Evolutionary conservation across 2,797 vertebrate genomes (phyloP).

Genomic region (Psittacula echo): DNA sequence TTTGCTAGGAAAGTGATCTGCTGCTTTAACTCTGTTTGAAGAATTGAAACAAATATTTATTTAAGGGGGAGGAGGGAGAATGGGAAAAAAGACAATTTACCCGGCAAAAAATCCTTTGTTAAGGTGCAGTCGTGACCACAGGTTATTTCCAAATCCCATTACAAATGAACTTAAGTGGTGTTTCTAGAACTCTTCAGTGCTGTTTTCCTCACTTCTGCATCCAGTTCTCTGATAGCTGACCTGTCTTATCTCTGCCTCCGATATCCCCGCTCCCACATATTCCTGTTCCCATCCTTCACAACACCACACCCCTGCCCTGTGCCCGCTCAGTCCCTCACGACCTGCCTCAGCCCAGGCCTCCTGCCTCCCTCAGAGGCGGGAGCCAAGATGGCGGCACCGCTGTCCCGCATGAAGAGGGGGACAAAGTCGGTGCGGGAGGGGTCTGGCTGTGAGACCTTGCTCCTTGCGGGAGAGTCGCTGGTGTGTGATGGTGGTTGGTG

Average conservation of each 20-base stretch:
- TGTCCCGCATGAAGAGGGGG: background rate
- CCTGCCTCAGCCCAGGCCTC: background rate
- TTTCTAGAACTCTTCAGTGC: background rate
- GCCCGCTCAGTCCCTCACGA: background rate
- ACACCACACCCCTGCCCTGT: rapidly evolving
- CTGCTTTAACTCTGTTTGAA: conserved; percentile 11
- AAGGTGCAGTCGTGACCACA: background rate
- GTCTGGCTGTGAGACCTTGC: background rate
- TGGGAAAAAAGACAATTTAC: background rate
- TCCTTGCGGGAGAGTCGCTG: background rate
- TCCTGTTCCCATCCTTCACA: background rate
- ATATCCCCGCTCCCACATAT: background rate
- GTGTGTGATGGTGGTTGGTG: background rate
- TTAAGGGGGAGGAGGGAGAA: background rate
- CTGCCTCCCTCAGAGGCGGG: background rate
- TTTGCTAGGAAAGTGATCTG: background rate
- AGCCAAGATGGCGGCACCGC: background rate
- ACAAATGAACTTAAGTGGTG: background rate
- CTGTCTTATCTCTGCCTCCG: background rate
- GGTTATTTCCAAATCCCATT: background rate
- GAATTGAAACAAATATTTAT: conserved; percentile 46
- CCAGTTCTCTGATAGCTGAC: background rate
- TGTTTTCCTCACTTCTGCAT: background rate
- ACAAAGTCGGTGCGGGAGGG: background rate
- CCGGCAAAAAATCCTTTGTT: background rate